Conservation (phyloP, 2,888 invertebrate genomes). For the Ophion costatus region DNA sequence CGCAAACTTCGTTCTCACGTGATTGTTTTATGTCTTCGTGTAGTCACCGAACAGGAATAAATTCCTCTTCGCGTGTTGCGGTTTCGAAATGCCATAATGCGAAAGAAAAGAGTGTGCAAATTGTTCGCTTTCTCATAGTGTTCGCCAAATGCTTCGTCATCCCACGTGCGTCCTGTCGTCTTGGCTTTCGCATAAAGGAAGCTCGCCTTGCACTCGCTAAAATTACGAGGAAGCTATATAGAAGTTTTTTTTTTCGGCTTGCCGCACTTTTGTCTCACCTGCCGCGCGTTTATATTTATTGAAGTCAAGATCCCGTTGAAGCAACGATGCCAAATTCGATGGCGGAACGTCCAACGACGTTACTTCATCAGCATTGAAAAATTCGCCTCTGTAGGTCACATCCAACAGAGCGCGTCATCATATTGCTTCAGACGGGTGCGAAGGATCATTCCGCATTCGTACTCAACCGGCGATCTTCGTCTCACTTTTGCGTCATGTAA, state of each 20-base stretch:
- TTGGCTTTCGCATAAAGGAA: not conserved
- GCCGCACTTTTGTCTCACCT: not conserved
- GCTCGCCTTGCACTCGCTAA: not conserved
- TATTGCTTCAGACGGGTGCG: no score
- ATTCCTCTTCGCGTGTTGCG: not conserved
- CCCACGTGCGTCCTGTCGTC: not conserved
- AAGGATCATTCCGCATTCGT: no score
- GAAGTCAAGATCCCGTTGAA: conserved; percentile 4
- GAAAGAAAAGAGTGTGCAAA: not conserved
- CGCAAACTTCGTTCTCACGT: no score
- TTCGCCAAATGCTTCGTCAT: not conserved
- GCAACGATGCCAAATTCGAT: not conserved
- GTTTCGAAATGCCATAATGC: not conserved
- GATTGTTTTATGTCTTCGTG: no score
- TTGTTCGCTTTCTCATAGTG: not conserved
- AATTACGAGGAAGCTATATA: not conserved
- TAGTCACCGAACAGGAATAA: not conserved
- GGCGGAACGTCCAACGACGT: not conserved
- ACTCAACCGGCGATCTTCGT: no score
- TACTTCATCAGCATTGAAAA: not conserved
- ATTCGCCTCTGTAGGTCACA: not conserved
- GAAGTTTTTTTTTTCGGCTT: not conserved
- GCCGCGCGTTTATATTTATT: not conserved
- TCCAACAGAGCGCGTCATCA: no score
- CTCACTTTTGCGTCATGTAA: no score